Evolutionary conservation across 2,888 invertebrate species (phyloP), one percentile per base, ranked within the genome.

Genomic region (Scelioninae gen. 1): DNA sequence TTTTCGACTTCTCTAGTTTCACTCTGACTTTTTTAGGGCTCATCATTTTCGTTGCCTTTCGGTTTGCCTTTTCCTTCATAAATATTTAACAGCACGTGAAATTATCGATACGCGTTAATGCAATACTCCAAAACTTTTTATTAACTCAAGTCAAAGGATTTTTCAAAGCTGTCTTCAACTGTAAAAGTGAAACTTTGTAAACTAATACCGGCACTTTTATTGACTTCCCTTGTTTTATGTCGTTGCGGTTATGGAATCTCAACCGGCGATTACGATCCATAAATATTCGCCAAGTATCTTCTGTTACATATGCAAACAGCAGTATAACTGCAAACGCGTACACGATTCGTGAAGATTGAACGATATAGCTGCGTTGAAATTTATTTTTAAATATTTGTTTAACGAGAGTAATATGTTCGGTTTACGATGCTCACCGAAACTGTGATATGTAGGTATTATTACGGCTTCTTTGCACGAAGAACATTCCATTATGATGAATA

Each of bases 311-410:
- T 58, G 40, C 58, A 58, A 58, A 58, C 40, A 23, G 6, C 58
- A 40, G 40, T 58, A 40, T 23, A 23, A 40, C 58, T 32, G 23
- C 8, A 38, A 56, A 38, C 7, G 16, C 29, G 23, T 51, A 11
- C 29, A 43, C 11, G 62, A 62, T 45, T 43, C 16, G n/a, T 11
- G 11, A 49, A 34, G 45, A 63, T 49, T 49, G 47, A 31, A 32
- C 47, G 32, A 47, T 32, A 32, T 1, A 49, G 31, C 34, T 32
- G n/a, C 47, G 32, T 15, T 49, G 34, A 45, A 63, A 63, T 49
- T 47, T 63, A 13, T 63, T 63, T 49, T 63, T 49, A 47, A 47
- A 47, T 47, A 49, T 63, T 63, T 63, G 32, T 34, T 13, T n/a
- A 63, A 49, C 49, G 63, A 15, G 32, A 11, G 43, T 63, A 49